Base-by-base conservation (phyloP, 2,888 invertebrate species). In the Agrilus biguttatus region DNA sequence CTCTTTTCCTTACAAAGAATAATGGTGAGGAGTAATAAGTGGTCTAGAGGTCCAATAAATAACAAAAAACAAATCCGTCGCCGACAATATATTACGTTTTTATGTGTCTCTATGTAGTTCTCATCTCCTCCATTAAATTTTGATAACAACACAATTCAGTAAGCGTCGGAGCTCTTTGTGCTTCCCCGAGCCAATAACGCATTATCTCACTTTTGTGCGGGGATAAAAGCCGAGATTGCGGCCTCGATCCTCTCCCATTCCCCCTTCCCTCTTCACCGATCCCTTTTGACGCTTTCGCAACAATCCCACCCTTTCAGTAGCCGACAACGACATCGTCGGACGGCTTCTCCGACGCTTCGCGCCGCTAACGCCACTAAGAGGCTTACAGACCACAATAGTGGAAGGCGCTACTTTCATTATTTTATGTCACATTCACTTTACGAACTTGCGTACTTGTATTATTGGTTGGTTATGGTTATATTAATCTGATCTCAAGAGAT, bases 181-280 rank as follows among this genome's bases (percentile, higher is more conserved):
- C 45, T 39, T 41, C 39, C 44, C 39, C 50, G 45, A 54, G 56
- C 56, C 60, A 57, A 59, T 59, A 60, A 59, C 57, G 55, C 58
- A 59, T 61, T 61, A 60, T 61, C 60, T 59, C 53, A 59, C 59
- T 60, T 59, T 59, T 55, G 59, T 57, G 56, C 41, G 45, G 47
- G 58, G 56, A 57, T 58, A 54, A 57, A 57, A 57, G 59, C 56
- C 48, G 49, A 50, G 52, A 51, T 51, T 51, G 50, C 45, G 49
- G 42, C 28, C 28, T 28, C 28, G 28, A 28, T 28, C 28, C 28
- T 28, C 28, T 28, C 36, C 17, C 28, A 10, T 10, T 28, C 28
- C 28, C 28, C 28, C 28, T 28, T 28, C 28, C 2, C 28, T 28
- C 10, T 7, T 4, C 14, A 7, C 14, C 36, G 36, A 17, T 14